phyloP scores from a whole-genome alignment of 2,888 invertebrate species.

The Drosophila peninsularis region DNA sequence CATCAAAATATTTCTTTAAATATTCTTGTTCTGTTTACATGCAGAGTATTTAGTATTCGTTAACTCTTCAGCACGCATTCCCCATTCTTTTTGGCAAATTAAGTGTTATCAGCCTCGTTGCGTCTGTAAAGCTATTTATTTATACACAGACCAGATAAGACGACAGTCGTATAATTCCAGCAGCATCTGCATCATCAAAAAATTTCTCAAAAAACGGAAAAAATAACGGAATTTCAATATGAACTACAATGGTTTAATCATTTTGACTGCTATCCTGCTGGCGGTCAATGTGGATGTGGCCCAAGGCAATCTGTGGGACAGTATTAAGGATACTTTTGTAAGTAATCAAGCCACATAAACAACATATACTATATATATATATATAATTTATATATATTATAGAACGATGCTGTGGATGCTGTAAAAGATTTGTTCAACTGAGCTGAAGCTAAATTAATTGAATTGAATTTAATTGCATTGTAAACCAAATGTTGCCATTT shows the following conservation, averaged over 20 bases:
- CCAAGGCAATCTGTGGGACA: slow-evolving; percentile 41
- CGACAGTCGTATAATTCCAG: slow-evolving; percentile 35
- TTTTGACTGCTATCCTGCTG: slow-evolving; percentile 31
- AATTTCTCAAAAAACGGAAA: not conserved
- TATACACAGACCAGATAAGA: slow-evolving; percentile 32
- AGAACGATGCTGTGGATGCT: slow-evolving; percentile 40
- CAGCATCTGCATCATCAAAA: slow-evolving; percentile 31
- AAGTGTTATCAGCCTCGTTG: slow-evolving; percentile 36
- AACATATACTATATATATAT: not conserved
- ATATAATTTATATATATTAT: not conserved
- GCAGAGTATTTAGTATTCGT: slow-evolving; percentile 12
- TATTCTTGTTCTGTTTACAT: not conserved
- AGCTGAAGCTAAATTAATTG: no score
- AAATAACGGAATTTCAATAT: slow-evolving; percentile 17
- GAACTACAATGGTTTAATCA: slow-evolving; percentile 35
- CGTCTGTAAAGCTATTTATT: slow-evolving; percentile 44
- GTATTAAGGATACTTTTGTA: slow-evolving; percentile 43
- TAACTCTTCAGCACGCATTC: not conserved
- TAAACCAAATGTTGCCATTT: slow-evolving; percentile 1
- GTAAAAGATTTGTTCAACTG: slow-evolving; percentile 43
- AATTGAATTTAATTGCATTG: not conserved
- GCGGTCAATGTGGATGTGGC: slow-evolving; percentile 38
- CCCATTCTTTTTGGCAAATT: slow-evolving; percentile 23
- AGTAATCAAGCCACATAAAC: slow-evolving; percentile 1
- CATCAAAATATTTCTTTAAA: no score